Evolutionary conservation across 1,140 invertebrate genomes (phyloP).

Genomic region (Ectropis grisescens): DNA sequence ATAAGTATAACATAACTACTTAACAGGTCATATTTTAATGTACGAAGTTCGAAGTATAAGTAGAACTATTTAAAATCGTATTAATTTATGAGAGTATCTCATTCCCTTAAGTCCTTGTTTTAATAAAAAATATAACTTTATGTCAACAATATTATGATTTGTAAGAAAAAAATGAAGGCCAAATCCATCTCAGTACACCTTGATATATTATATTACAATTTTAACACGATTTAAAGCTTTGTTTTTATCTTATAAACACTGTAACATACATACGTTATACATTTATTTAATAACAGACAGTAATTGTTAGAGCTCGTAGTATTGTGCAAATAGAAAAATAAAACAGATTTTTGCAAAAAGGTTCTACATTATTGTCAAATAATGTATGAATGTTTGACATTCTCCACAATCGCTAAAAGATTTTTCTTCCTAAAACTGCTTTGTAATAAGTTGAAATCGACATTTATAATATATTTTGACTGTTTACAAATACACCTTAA

Average conservation of each 20-base stretch:
- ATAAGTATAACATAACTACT: too few species aligned
- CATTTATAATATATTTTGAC: not conserved
- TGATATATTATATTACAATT: slow-evolving; percentile 25
- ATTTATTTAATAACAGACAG: not conserved
- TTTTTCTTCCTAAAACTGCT: not conserved
- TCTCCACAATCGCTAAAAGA: slow-evolving; percentile 9
- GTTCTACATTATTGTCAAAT: slow-evolving; percentile 60
- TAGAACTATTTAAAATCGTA: too few species aligned
- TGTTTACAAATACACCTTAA: not conserved
- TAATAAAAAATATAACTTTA: too few species aligned
- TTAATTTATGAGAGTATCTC: too few species aligned
- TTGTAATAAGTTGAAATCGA: not conserved
- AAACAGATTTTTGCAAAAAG: slow-evolving; percentile 17
- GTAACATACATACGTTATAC: slow-evolving; percentile 23
- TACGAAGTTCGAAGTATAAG: too few species aligned
- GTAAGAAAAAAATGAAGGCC: too few species aligned
- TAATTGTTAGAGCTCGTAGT: slow-evolving; percentile 2
- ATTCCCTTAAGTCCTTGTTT: too few species aligned
- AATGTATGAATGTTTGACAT: slow-evolving; percentile 55
- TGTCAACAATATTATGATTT: too few species aligned
- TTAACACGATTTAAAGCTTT: slow-evolving; percentile 63
- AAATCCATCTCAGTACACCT: too few species aligned
- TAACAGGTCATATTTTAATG: too few species aligned
- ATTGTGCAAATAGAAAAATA: slow-evolving; percentile 20
- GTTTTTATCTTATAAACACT: slow-evolving; percentile 46